phyloP scores from a whole-genome alignment of 2,797 vertebrate genomes.

The Poeciliopsis turneri region DNA sequence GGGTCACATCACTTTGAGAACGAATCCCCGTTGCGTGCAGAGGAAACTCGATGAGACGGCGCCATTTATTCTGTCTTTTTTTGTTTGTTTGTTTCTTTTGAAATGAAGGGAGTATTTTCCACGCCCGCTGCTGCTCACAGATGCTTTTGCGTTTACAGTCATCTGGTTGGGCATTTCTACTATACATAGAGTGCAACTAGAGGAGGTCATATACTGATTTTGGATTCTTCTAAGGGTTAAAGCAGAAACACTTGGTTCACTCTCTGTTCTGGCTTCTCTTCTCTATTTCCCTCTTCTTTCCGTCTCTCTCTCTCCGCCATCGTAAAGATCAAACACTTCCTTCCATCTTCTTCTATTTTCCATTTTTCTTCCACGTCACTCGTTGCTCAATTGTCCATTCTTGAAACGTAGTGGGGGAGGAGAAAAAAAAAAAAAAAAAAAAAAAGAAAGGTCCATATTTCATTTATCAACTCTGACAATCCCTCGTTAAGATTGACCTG shows the following conservation, averaged over 20 bases:
- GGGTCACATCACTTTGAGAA: constrained; percentile 11
- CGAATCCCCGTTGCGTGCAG: constrained; percentile 21
- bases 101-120: constrained; percentile 11
- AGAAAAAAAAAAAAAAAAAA: not conserved
- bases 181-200: constrained; percentile 19
- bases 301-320: not conserved
- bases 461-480: constrained; percentile 30
- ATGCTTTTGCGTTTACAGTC: constrained; percentile 11
- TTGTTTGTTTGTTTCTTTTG: not conserved
- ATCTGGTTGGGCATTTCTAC: constrained; percentile 7
- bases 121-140: constrained; percentile 4
- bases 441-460: constrained; percentile 17
- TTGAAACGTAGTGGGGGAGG: constrained; percentile 34
- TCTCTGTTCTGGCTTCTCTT: constrained; percentile 3
- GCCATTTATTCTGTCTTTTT: constrained; percentile 15
- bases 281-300: not conserved
- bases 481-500: constrained; percentile 37
- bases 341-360: constrained; percentile 14
- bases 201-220: constrained; percentile 24
- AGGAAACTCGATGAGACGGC: constrained; percentile 10
- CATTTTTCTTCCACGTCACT: constrained; percentile 15
- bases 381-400: constrained; percentile 36
- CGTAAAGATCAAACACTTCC: constrained; percentile 22
- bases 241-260: constrained; percentile 29
- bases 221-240: constrained; percentile 40